phyloP scores from a whole-genome alignment of 2,888 invertebrate species.

The Heliconius sara region DNA sequence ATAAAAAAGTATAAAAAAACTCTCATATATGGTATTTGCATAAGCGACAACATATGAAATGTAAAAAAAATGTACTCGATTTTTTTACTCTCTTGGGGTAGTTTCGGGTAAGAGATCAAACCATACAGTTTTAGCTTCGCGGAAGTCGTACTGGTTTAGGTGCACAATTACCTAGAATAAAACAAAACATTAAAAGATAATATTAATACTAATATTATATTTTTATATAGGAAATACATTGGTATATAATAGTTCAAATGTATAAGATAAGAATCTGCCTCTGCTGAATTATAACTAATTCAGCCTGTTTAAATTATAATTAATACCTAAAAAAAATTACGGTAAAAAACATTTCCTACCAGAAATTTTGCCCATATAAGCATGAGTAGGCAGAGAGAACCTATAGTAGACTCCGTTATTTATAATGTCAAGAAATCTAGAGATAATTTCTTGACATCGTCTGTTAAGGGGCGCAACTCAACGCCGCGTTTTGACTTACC shows the following conservation, averaged over 20 bases:
- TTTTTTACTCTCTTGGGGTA: constrained; percentile 66
- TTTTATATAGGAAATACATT: not conserved
- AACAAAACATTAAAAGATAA: constrained; percentile 7
- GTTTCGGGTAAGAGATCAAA: constrained; percentile 87
- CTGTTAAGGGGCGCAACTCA: not conserved
- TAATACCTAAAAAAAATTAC: no score
- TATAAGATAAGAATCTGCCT: not conserved
- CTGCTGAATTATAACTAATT: no score
- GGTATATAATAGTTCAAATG: not conserved
- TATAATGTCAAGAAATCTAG: not conserved
- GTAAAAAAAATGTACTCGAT: constrained; percentile 13
- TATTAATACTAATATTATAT: not conserved
- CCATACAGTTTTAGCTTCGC: constrained; percentile 89
- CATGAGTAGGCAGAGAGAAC: not conserved
- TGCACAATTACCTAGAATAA: constrained; percentile 85
- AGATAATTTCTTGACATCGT: not conserved
- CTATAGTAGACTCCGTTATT: not conserved
- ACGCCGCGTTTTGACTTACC: not conserved
- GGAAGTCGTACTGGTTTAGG: constrained; percentile 86
- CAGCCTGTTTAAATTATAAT: no score
- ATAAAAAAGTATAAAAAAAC: constrained; percentile 38
- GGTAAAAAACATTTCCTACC: no score
- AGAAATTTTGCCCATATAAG: not conserved
- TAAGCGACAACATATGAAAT: constrained; percentile 27
- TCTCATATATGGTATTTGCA: constrained; percentile 31